phyloP scores from a whole-genome alignment of 2,888 invertebrate species.

The Rhamnusium bicolor region DNA sequence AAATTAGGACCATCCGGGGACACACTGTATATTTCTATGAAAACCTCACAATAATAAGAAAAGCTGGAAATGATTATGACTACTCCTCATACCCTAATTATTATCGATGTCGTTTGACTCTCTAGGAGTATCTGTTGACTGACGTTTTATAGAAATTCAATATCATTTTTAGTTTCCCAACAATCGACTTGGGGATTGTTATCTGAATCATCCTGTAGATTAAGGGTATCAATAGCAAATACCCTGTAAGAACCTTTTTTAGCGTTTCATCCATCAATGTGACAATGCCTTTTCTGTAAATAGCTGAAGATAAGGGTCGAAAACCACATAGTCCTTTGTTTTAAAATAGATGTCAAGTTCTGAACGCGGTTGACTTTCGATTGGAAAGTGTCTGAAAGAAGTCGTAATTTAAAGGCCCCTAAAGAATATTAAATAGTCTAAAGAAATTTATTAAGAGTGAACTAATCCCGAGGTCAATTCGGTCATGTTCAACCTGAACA shows the following conservation, averaged over 20 bases:
- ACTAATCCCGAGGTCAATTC: background rate
- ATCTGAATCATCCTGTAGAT: no score
- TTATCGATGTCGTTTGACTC: no score
- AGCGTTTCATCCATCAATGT: slow-evolving; percentile 5
- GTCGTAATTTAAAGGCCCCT: background rate
- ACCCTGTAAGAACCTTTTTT: slow-evolving; percentile 9
- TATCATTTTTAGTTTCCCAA: no score
- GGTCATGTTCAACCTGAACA: no score
- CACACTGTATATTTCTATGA: no score
- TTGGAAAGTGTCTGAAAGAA: background rate
- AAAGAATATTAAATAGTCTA: background rate
- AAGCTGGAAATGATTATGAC: no score
- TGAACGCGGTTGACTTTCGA: background rate
- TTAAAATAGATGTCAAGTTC: slow-evolving; percentile 6
- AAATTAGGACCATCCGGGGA: no score
- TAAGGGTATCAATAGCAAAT: background rate
- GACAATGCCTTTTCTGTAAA: slow-evolving; percentile 11
- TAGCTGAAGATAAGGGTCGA: slow-evolving; percentile 8
- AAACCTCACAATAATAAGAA: no score
- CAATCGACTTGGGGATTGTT: no score
- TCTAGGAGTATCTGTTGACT: no score
- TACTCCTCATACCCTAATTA: no score
- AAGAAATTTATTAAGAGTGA: background rate
- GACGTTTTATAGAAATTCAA: no score
- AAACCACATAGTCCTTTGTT: slow-evolving; percentile 10